phyloP scores from a whole-genome alignment of 64 coral and sea anemone species.

The Pachyseris speciosa region DNA sequence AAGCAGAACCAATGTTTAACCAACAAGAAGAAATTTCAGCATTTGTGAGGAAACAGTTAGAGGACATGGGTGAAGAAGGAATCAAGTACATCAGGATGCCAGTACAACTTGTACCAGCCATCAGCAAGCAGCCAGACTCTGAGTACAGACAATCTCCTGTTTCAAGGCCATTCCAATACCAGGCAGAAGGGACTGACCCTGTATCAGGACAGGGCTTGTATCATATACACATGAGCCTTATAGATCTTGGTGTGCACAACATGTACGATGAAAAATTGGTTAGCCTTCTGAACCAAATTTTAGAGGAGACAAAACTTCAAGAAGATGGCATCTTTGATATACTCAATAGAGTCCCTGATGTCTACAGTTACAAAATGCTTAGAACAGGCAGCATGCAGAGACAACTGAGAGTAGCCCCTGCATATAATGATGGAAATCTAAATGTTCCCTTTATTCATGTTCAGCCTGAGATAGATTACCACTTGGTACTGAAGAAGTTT shows the following conservation, averaged over 20 bases:
- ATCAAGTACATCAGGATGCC: slow-evolving; percentile 27
- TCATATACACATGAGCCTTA: slow-evolving; percentile 12
- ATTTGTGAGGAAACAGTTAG: not conserved
- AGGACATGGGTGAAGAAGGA: slow-evolving; percentile 11
- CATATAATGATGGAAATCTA: not conserved
- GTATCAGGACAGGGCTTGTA: slow-evolving; percentile 37
- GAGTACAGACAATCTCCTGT: not conserved
- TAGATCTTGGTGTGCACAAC: slow-evolving; percentile 49
- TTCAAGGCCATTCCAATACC: slow-evolving; percentile 37
- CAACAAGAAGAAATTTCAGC: slow-evolving; percentile 28
- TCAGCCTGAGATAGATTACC: slow-evolving; percentile 43
- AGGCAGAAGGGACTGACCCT: slow-evolving; percentile 7
- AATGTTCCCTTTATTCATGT: slow-evolving; percentile 24
- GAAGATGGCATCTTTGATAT: slow-evolving; percentile 44
- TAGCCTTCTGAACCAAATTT: slow-evolving; percentile 25
- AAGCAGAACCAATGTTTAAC: not conserved
- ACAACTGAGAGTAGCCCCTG: slow-evolving; percentile 31
- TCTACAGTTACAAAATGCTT: slow-evolving; percentile 47
- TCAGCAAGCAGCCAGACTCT: not conserved
- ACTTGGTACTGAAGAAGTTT: slow-evolving; percentile 49
- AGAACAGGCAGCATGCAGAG: slow-evolving; percentile 45
- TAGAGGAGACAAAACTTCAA: slow-evolving; percentile 22
- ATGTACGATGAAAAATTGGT: slow-evolving; percentile 39
- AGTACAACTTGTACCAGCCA: not conserved
- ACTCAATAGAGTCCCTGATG: not conserved